Evolutionary conservation across 2,888 invertebrate species (phyloP).

Genomic region (Drosophila rellima): DNA sequence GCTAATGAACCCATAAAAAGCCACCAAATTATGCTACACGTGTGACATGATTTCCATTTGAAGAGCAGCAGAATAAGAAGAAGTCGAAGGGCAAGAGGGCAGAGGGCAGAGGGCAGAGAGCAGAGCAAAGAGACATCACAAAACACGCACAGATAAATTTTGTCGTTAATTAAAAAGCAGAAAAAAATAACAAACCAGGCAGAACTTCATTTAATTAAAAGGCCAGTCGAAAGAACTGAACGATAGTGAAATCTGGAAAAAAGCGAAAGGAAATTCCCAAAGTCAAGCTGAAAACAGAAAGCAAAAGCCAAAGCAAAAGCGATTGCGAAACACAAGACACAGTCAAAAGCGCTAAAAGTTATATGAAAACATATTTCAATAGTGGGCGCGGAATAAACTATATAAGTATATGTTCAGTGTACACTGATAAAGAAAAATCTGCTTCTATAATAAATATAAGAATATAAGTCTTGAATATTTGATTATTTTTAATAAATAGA

Average conservation of each 20-base stretch:
- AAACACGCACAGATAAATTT: conserved; percentile 72
- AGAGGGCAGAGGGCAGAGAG: background rate
- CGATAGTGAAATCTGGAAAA: conserved; percentile 53
- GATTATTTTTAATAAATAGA: background rate
- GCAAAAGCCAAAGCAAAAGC: conserved; percentile 31
- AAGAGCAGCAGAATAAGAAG: background rate
- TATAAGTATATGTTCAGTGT: conserved; percentile 15
- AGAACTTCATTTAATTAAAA: conserved; percentile 66
- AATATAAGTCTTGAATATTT: background rate
- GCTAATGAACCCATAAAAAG: conserved; percentile 78
- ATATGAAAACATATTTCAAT: conserved; percentile 76
- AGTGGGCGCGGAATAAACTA: conserved; percentile 61
- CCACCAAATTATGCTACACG: conserved; percentile 73
- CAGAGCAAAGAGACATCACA: background rate
- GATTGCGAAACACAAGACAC: conserved; percentile 41
- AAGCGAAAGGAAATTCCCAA: conserved; percentile 38
- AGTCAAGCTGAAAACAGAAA: conserved; percentile 31
- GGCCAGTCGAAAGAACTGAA: conserved; percentile 30
- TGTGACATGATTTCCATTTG: conserved; percentile 62
- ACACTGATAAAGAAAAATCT: background rate
- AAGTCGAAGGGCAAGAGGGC: too few relatives aligned
- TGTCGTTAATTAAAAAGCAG: conserved; percentile 68
- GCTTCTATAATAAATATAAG: background rate
- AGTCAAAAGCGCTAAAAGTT: conserved; percentile 55
- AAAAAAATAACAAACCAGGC: conserved; percentile 18